Conservation (phyloP, 2,888 invertebrate species). For the Automeris io region DNA sequence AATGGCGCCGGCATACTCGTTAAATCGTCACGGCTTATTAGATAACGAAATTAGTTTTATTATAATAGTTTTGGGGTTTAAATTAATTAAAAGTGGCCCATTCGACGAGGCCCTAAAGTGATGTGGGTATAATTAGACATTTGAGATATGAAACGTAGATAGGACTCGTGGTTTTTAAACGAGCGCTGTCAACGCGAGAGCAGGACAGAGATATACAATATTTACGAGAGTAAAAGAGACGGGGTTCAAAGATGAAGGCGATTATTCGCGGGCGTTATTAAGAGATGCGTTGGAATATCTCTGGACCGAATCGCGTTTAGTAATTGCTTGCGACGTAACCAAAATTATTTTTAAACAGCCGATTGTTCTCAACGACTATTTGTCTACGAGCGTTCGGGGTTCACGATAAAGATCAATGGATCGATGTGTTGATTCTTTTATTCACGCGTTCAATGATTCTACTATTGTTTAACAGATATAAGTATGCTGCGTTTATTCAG, state of each 20-base stretch:
- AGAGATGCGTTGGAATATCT: slow-evolving; percentile 68
- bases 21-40: slow-evolving; percentile 68
- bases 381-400: slow-evolving; percentile 62
- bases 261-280: slow-evolving; percentile 65
- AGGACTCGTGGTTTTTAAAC: slow-evolving; percentile 54
- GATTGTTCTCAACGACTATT: slow-evolving; percentile 72
- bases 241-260: slow-evolving; percentile 45
- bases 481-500: too few species aligned
- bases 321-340: slow-evolving; percentile 67
- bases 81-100: slow-evolving; percentile 72
- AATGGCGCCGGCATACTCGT: slow-evolving; percentile 60
- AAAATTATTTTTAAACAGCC: slow-evolving; percentile 72
- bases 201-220: slow-evolving; percentile 27
- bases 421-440: slow-evolving; percentile 44
- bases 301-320: slow-evolving; percentile 55
- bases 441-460: slow-evolving; percentile 41
- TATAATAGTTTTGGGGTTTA: slow-evolving; percentile 71
- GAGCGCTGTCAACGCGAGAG: slow-evolving; percentile 57
- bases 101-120: slow-evolving; percentile 63
- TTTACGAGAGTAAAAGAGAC: slow-evolving; percentile 32
- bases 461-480: slow-evolving; percentile 2
- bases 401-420: slow-evolving; percentile 51
- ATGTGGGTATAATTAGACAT: slow-evolving; percentile 76
- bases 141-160: slow-evolving; percentile 67
- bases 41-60: slow-evolving; percentile 72